phyloP scores from a whole-genome alignment of 2,113 vertebrate genomes.

The Polyodon spathula region DNA sequence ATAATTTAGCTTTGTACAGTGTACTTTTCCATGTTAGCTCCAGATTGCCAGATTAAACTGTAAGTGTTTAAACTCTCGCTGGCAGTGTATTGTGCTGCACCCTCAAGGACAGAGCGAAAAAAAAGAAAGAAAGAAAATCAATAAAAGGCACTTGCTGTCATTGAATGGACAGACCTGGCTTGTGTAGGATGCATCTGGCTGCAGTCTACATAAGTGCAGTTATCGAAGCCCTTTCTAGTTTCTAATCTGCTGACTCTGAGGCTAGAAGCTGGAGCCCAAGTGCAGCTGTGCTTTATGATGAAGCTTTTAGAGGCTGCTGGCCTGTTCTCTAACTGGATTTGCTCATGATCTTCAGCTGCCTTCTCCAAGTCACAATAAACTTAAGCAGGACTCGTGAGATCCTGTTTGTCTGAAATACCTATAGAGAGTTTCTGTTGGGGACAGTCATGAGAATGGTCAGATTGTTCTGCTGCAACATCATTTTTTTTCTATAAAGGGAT shows the following conservation, averaged over 20 bases:
- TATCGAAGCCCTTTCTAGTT: slow-evolving; percentile 51
- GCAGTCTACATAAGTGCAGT: slow-evolving; percentile 58
- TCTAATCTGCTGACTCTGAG: slow-evolving; percentile 32
- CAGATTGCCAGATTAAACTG: too few species aligned
- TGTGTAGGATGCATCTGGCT: slow-evolving; percentile 30
- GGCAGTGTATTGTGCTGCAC: too few species aligned
- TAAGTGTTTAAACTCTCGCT: too few species aligned
- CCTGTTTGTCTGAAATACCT: too few species aligned
- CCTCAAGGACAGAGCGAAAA: slow-evolving; percentile 17
- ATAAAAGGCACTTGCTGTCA: slow-evolving; percentile 48
- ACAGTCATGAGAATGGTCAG: slow-evolving; percentile 7
- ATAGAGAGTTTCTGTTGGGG: slow-evolving; percentile 2
- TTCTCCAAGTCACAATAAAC: slow-evolving; percentile 8
- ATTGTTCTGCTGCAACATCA: too few species aligned
- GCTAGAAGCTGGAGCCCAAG: slow-evolving; percentile 15
- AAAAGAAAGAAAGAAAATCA: slow-evolving; percentile 31
- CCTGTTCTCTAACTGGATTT: slow-evolving; percentile 17
- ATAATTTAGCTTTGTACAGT: too few species aligned
- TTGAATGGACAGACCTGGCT: slow-evolving; percentile 39
- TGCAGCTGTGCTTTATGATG: neutral
- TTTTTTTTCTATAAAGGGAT: too few species aligned
- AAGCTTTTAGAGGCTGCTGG: slow-evolving; percentile 19
- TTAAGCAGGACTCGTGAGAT: neutral
- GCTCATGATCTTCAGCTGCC: neutral
- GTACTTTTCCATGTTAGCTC: too few species aligned